A percentile compares a stretch with the other conserved stretches of the same genome.
Evolutionary conservation across 2,888 invertebrate genomes (phyloP).

Genomic region (Neria commutata): DNA sequence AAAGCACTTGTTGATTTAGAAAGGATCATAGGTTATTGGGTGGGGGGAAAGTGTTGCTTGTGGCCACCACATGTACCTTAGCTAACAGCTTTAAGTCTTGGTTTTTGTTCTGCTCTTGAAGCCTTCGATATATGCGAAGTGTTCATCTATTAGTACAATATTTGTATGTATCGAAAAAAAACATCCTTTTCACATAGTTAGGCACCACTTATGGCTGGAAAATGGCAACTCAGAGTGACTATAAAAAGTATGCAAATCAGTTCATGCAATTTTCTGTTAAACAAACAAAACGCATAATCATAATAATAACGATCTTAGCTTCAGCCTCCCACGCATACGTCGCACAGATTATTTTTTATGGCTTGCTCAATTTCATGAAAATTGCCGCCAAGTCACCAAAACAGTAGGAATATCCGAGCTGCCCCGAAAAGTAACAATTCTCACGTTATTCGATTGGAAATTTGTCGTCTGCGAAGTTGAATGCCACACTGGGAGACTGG

Average conservation of each 20-base stretch:
- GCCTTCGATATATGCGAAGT: neutral
- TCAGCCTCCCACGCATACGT: constrained; percentile 7
- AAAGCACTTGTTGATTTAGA: too few relatives aligned
- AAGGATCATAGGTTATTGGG: too few relatives aligned
- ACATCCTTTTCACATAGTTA: constrained; percentile 7
- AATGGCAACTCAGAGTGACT: neutral
- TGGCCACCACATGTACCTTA: too few relatives aligned
- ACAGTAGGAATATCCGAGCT: constrained; percentile 4
- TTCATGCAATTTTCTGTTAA: constrained; percentile 28
- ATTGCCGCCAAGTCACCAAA: constrained; percentile 21
- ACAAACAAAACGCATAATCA: constrained; percentile 31
- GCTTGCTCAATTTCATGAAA: constrained; percentile 40
- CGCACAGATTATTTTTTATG: constrained; percentile 57
- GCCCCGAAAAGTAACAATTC: constrained; percentile 46
- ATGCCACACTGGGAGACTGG: constrained; percentile 41
- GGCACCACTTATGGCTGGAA: constrained; percentile 21
- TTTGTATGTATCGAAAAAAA: neutral
- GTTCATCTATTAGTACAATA: neutral
- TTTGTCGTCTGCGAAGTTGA: constrained; percentile 44
- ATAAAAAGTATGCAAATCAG: constrained; percentile 13
- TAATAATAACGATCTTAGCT: too few relatives aligned
- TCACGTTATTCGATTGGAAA: constrained; percentile 59
- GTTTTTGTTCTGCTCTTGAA: too few relatives aligned
- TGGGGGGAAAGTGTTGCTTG: too few relatives aligned
- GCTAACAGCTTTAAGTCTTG: too few relatives aligned